phyloP scores from a whole-genome alignment of 2,888 invertebrate genomes.

The Quadriops clusia region DNA sequence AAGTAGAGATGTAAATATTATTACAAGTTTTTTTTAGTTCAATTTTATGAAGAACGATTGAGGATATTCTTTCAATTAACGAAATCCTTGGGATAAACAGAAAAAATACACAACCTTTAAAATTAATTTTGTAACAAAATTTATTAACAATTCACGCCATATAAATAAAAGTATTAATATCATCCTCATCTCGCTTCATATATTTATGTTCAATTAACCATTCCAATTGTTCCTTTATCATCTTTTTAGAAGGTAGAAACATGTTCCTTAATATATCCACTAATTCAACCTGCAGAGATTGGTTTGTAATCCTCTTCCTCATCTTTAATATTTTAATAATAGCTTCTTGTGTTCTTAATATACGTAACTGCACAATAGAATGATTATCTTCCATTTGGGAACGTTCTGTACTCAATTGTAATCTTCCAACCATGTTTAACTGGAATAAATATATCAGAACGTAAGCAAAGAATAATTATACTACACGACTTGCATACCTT shows the following conservation, averaged over 20 bases:
- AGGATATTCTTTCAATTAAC: constrained; percentile 7
- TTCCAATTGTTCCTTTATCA: constrained; percentile 99
- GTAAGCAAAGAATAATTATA: constrained; percentile 1
- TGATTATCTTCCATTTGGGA: constrained; percentile 97
- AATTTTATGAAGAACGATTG: background rate
- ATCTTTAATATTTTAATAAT: constrained; percentile 98
- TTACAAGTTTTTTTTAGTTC: background rate
- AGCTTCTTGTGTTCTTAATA: constrained; percentile 89
- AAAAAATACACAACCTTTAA: too few relatives aligned
- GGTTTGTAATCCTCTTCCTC: constrained; percentile 89
- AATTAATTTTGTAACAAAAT: constrained; percentile 14
- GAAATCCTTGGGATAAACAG: too few relatives aligned
- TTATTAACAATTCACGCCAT: constrained; percentile 59
- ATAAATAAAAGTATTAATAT: constrained; percentile 96
- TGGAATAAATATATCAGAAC: constrained; percentile 22
- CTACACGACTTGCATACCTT: constrained; percentile 49
- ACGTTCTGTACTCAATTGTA: constrained; percentile 85
- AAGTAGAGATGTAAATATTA: too few relatives aligned
- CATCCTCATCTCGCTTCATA: constrained; percentile 91
- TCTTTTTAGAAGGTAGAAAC: constrained; percentile 97
- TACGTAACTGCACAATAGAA: constrained; percentile 92
- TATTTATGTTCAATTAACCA: constrained; percentile 99
- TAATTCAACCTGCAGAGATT: constrained; percentile 90
- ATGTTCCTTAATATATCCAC: constrained; percentile 97
- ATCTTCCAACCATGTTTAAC: constrained; percentile 88